Evolutionary conservation across 1,140 invertebrate genomes (phyloP).

Genomic region (Orchestia grillus): DNA sequence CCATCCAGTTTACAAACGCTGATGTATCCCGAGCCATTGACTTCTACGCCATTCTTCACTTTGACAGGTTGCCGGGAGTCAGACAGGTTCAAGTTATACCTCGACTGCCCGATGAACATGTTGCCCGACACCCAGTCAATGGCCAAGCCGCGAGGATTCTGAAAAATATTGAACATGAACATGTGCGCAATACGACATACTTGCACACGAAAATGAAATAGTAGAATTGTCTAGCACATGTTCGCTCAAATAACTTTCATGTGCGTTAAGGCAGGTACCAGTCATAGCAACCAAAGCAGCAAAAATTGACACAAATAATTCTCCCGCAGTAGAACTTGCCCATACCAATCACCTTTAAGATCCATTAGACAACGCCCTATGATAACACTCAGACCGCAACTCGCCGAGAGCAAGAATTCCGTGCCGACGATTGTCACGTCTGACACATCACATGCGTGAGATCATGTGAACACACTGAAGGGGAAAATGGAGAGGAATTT

Average conservation of each 20-base stretch:
- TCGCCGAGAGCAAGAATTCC: too few species aligned
- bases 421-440: too few species aligned
- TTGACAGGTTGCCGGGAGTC: not conserved
- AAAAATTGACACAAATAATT: too few species aligned
- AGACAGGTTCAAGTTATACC: not conserved
- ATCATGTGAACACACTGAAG: too few species aligned
- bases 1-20: constrained; percentile 81
- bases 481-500: too few species aligned
- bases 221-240: not conserved
- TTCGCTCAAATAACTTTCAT: not conserved
- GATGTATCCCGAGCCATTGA: constrained; percentile 72
- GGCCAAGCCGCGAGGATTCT: constrained; percentile 75
- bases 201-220: not conserved
- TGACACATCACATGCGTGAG: too few species aligned
- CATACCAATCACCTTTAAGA: too few species aligned
- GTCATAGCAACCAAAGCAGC: not conserved
- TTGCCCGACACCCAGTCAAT: constrained; percentile 83
- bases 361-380: too few species aligned
- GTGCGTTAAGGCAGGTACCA: not conserved
- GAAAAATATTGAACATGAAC: not conserved
- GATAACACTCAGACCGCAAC: too few species aligned
- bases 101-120: constrained; percentile 62
- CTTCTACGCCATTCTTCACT: not conserved
- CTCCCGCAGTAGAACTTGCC: too few species aligned
- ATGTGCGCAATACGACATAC: not conserved